phyloP scores from a whole-genome alignment of 2,797 vertebrate genomes.

The Peromyscus melanophrys region DNA sequence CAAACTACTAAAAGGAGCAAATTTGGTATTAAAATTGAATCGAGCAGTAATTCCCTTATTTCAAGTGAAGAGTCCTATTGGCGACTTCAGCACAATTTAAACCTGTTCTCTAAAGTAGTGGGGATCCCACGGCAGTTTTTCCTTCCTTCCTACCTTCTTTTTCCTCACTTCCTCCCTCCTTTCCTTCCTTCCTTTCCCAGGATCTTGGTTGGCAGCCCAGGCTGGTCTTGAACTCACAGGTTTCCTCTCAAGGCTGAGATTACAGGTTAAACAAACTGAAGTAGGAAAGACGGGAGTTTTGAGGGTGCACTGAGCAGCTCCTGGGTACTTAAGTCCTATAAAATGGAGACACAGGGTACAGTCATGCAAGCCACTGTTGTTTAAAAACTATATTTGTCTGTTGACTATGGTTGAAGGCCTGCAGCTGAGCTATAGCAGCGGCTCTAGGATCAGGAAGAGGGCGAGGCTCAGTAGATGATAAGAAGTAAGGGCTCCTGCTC shows the following conservation, averaged over 20 bases:
- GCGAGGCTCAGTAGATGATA: neutral
- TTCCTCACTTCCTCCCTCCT: neutral
- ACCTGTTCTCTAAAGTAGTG: neutral
- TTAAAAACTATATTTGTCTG: conserved; percentile 5
- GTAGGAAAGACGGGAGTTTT: neutral
- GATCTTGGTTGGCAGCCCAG: neutral
- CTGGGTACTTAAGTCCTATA: neutral
- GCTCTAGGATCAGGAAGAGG: neutral
- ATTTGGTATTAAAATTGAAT: conserved; percentile 5
- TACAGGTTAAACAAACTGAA: neutral
- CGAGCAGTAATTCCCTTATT: neutral
- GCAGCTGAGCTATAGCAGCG: neutral
- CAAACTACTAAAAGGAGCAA: neutral
- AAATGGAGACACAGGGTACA: neutral
- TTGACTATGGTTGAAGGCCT: conserved; percentile 38
- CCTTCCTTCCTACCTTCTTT: neutral
- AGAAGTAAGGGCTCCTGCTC: neutral
- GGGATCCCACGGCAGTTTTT: neutral
- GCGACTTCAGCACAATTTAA: neutral
- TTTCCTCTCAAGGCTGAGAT: neutral
- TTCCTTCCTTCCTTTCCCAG: neutral
- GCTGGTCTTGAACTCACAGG: neutral
- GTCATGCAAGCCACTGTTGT: neutral
- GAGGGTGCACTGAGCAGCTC: neutral
- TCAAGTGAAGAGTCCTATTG: neutral